Base-by-base conservation (phyloP, 2,888 invertebrate species). In the Meiosimyza decipiens region DNA sequence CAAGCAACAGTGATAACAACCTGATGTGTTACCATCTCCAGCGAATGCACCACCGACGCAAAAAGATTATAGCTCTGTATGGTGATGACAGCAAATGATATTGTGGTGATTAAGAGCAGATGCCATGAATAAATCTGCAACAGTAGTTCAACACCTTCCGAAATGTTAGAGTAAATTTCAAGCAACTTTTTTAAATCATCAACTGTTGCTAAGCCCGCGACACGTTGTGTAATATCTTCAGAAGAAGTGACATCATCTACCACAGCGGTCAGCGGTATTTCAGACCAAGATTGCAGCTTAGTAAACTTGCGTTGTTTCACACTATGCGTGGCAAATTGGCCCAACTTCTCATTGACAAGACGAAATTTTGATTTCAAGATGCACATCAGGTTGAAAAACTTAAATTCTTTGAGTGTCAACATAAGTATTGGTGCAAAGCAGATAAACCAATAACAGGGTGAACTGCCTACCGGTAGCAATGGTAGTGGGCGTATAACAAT, bases 1-100 rank as follows among this genome's bases (percentile, higher is more conserved):
- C 83, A 83, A 4, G 77, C 76, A 22, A 79, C 73, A 1, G 80
- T 79, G 33, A 81, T 77, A 9, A 76, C 60, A 51, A 81, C 71
- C 62, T 80, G 79, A 74, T 80, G 75, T 5, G 75, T 65, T 52
- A 76, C 76, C 78, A 81, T 78, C 55, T 74, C 73, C 60, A 80
- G 52, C 1, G 80, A 77, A 6, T 79, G 77, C 59, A 78, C 76
- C 0, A 80, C 70, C 67, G 82, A 70, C 0, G 81, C 79, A 73
- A 81, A 83, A 1, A 83, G 70, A 75, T 82, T 82, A 55, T 82
- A 82, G 13, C 79, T 80, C 65, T 83, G 82, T 28, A 82, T 77
- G 6, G 82, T 83, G 18, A 83, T 79, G 28, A 82, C 80, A 47
- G 74, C 81, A 68, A 83, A 79, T 0, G 80, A 81, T 6, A 78